These are phyloP conservation scores for Drosophila leonis DNA, from an alignment of 2,888 invertebrate genomes.

Conservation along the genomic window DNA sequence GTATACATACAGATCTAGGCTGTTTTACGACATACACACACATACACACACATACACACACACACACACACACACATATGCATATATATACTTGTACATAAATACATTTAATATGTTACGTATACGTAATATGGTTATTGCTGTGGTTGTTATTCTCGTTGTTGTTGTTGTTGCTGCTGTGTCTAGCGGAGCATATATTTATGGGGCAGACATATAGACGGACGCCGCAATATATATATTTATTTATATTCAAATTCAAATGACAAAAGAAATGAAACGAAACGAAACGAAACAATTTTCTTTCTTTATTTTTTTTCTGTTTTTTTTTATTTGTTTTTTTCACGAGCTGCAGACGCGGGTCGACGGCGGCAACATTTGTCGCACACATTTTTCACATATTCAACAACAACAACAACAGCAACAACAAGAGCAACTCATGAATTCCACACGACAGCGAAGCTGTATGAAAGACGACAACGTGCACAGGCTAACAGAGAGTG, in stretches of 20 bases:
- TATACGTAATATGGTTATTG: slow-evolving; percentile 56
- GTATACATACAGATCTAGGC: slow-evolving; percentile 7
- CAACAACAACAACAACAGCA: slow-evolving; percentile 35
- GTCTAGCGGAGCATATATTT: slow-evolving; percentile 44
- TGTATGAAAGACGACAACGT: slow-evolving; percentile 35
- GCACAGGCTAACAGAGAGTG: slow-evolving; percentile 9
- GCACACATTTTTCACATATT: slow-evolving; percentile 79
- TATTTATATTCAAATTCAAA: slow-evolving; percentile 76
- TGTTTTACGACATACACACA: slow-evolving; percentile 21
- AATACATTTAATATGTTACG: slow-evolving; percentile 49
- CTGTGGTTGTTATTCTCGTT: slow-evolving; percentile 13
- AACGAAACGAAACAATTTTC: slow-evolving; percentile 66
- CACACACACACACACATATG: slow-evolving; percentile 6
- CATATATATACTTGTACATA: slow-evolving; percentile 25
- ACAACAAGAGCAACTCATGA: slow-evolving; percentile 28
- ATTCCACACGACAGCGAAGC: slow-evolving; percentile 45
- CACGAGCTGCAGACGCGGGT: slow-evolving; percentile 13
- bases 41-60: slow-evolving; percentile 2
- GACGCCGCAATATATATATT: slow-evolving; percentile 53
- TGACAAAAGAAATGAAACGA: slow-evolving; percentile 78
- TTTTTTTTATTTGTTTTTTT: slow-evolving; percentile 22
- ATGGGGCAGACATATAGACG: slow-evolving; percentile 67
- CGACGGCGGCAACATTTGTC: slow-evolving; percentile 63
- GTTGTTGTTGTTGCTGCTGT: slow-evolving; percentile 16
- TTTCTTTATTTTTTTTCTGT: slow-evolving; percentile 42